Conservation (phyloP, 2,888 invertebrate genomes). For the Margaritifera margaritifera region DNA sequence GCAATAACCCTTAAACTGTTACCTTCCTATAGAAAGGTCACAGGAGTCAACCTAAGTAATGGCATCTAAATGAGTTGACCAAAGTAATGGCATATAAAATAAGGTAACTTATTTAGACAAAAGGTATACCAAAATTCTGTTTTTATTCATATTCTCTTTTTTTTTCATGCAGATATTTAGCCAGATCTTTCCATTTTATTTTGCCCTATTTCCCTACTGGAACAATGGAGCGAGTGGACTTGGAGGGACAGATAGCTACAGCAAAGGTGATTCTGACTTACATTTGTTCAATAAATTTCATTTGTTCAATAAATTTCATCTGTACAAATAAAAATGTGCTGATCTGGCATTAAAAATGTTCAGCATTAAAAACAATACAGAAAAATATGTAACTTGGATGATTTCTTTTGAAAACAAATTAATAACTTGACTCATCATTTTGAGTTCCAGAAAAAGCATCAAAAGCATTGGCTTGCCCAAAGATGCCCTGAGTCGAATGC, state of each 20-base stretch:
- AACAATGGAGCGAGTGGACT: conserved; percentile 73
- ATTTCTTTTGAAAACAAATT: not conserved
- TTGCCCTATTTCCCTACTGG: conserved; percentile 74
- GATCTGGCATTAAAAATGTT: not conserved
- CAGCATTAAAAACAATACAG: not conserved
- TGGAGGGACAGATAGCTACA: conserved; percentile 73
- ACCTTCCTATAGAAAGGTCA: too few species aligned
- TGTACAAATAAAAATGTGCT: not conserved
- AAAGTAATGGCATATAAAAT: too few species aligned
- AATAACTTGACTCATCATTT: too few species aligned
- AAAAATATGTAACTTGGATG: not conserved
- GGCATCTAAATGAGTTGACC: too few species aligned
- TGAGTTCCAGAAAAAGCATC: too few species aligned
- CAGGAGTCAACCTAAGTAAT: too few species aligned
- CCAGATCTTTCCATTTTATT: conserved; percentile 71
- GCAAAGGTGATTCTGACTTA: conserved; percentile 65
- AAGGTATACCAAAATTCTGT: too few species aligned
- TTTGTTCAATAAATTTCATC: not conserved
- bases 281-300: not conserved
- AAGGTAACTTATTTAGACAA: too few species aligned
- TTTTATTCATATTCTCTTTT: too few species aligned
- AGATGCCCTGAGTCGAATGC: too few species aligned
- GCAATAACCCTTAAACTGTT: too few species aligned
- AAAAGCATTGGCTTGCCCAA: too few species aligned
- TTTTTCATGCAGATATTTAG: conserved; percentile 65